Conservation (phyloP, 2,113 vertebrate genomes). For the Buteo buteo region DNA sequence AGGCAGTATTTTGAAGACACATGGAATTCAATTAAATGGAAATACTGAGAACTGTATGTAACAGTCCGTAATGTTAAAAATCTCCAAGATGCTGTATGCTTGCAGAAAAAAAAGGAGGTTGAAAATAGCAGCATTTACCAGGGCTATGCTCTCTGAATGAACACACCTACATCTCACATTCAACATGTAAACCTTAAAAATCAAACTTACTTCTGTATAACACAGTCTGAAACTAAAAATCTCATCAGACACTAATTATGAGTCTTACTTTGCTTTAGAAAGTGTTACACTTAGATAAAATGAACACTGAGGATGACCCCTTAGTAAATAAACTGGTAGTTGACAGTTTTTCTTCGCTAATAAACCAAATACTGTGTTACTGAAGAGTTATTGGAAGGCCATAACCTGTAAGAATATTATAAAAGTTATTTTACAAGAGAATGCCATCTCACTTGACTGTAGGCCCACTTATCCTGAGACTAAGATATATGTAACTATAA, state of each 20-base stretch:
- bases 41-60: not conserved
- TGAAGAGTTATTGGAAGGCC: not conserved
- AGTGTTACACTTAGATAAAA: not conserved
- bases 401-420: not conserved
- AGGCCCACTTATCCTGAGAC: not conserved
- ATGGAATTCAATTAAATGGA: not conserved
- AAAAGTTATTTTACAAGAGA: not conserved
- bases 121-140: not conserved
- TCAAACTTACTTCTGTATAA: not conserved
- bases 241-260: not conserved
- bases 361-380: not conserved
- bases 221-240: not conserved
- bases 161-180: too few species aligned
- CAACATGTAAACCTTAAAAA: not conserved
- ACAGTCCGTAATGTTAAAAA: not conserved
- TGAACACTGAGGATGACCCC: not conserved
- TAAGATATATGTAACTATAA: accelerated
- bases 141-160: not conserved
- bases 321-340: not conserved
- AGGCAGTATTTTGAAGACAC: not conserved
- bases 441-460: not conserved
- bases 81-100: not conserved
- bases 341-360: not conserved
- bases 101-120: not conserved
- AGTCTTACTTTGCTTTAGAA: not conserved